Conservation (phyloP, 2,113 vertebrate species). For the Callionymus lyra region DNA sequence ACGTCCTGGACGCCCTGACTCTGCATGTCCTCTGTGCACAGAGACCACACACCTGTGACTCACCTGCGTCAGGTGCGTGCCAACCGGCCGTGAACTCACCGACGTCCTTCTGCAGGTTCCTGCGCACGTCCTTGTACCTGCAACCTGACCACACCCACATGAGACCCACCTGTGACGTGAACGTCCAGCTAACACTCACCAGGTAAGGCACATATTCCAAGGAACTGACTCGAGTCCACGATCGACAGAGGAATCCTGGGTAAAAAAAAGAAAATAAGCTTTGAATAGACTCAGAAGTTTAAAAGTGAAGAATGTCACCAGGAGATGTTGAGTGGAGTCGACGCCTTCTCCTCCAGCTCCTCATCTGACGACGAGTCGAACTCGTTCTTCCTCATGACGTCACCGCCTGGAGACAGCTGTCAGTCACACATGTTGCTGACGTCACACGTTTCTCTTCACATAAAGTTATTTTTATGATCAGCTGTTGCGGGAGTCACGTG, state of each 20-base stretch:
- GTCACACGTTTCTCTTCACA: too few species aligned
- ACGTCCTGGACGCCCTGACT: slow-evolving; percentile 75
- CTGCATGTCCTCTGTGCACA: slow-evolving; percentile 74
- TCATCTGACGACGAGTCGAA: slow-evolving; percentile 87
- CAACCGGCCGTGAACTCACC: slow-evolving; percentile 52
- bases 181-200: slow-evolving; percentile 52
- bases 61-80: neutral
- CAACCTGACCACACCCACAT: slow-evolving; percentile 64
- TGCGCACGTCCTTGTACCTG: slow-evolving; percentile 79
- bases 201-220: slow-evolving; percentile 83
- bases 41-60: neutral
- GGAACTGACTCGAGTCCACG: slow-evolving; percentile 67
- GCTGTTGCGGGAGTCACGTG: too few species aligned
- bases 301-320: slow-evolving; percentile 58
- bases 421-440: neutral
- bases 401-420: neutral
- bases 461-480: too few species aligned
- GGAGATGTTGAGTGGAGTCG: slow-evolving; percentile 70
- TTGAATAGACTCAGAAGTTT: neutral
- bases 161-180: neutral
- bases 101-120: slow-evolving; percentile 78
- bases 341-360: slow-evolving; percentile 57
- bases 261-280: neutral
- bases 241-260: slow-evolving; percentile 73
- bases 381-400: slow-evolving; percentile 53